Conservation (phyloP, 2,113 vertebrate genomes). For the Perca schrenkii region DNA sequence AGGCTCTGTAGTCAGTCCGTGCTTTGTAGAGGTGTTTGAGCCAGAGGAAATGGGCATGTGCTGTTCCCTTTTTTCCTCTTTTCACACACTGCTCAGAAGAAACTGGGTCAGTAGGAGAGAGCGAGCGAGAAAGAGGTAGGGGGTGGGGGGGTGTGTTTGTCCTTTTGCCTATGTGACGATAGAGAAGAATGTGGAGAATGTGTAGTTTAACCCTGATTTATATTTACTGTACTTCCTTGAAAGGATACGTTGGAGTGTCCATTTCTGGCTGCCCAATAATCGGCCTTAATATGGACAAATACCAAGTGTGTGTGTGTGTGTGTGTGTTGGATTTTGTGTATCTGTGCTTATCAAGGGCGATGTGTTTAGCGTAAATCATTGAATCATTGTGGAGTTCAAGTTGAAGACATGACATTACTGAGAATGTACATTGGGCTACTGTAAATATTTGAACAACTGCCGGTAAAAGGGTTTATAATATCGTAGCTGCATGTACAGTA, state of each 20-base stretch:
- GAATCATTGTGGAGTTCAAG: conserved; percentile 40
- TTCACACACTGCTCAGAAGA: conserved; percentile 62
- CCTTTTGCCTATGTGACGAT: conserved; percentile 60
- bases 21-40: conserved; percentile 56
- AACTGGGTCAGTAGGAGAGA: conserved; percentile 79
- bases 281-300: conserved; percentile 66
- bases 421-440: conserved; percentile 14
- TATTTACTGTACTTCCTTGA: conserved; percentile 58
- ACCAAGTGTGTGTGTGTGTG: conserved; percentile 25
- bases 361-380: conserved; percentile 47
- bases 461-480: conserved; percentile 40
- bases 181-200: conserved; percentile 67
- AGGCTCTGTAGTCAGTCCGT: conserved; percentile 50
- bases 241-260: conserved; percentile 51
- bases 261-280: conserved; percentile 34
- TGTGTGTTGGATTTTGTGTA: conserved; percentile 32
- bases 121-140: conserved; percentile 16
- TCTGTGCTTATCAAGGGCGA: conserved; percentile 25
- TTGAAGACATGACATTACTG: conserved; percentile 12
- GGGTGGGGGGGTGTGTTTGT: conserved; percentile 41
- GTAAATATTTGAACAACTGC: conserved; percentile 67
- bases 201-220: conserved; percentile 55
- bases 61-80: conserved; percentile 53
- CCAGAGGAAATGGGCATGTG: conserved; percentile 75
- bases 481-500: neutral